Conservation (phyloP, 2,797 vertebrate genomes). For the Leptatherina wallacei region DNA sequence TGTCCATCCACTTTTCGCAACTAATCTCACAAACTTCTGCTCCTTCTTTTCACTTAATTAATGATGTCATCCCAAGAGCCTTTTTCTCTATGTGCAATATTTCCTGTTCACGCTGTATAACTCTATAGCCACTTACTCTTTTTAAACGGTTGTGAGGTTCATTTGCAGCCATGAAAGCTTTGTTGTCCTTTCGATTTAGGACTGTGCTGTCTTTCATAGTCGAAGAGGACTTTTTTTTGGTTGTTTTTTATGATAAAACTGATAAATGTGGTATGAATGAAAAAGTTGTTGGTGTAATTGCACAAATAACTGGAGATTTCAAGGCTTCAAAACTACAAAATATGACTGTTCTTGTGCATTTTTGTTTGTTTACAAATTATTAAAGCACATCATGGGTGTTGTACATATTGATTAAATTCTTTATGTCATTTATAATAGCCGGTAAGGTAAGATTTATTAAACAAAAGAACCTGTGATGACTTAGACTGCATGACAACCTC, state of each 20-base stretch:
- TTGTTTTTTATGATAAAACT: constrained; percentile 26
- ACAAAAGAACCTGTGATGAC: neutral
- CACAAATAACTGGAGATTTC: constrained; percentile 62
- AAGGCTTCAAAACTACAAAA: constrained; percentile 67
- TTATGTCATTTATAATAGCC: neutral
- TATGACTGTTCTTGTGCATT: constrained; percentile 71
- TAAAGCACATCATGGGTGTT: constrained; percentile 71
- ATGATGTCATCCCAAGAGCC: constrained; percentile 79
- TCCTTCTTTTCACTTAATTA: constrained; percentile 64
- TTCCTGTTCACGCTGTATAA: constrained; percentile 59
- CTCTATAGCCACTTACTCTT: constrained; percentile 51
- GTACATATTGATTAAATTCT: constrained; percentile 17
- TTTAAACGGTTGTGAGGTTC: constrained; percentile 47
- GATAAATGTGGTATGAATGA: constrained; percentile 64
- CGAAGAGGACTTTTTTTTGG: constrained; percentile 20
- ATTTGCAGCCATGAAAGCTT: constrained; percentile 56
- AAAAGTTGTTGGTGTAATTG: constrained; percentile 55
- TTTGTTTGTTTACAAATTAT: constrained; percentile 70
- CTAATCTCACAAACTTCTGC: constrained; percentile 48
- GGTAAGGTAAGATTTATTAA: neutral
- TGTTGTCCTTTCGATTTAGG: constrained; percentile 57
- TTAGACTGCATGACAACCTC: neutral
- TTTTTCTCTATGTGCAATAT: constrained; percentile 76
- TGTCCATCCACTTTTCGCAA: constrained; percentile 18
- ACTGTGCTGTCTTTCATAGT: constrained; percentile 52